Base-by-base conservation (phyloP, 2,797 vertebrate genomes). In the Taeniopygia guttata region DNA sequence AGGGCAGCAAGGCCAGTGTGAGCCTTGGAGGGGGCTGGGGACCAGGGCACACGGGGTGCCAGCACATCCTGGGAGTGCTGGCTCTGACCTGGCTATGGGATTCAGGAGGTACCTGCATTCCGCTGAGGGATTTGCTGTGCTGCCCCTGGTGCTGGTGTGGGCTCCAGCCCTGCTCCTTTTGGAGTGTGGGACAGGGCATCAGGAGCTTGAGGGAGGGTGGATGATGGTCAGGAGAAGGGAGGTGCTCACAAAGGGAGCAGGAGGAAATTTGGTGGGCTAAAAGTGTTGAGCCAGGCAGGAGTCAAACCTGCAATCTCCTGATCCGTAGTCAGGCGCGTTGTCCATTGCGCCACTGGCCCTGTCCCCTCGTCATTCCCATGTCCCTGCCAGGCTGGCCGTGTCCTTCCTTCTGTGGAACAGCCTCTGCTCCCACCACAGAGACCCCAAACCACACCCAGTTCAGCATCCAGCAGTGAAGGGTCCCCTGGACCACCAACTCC, bases 261-360 rank as follows among this genome's bases (percentile, higher is more conserved):
- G 64, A 51, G 26, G 45, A 43, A 20, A 3, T 49, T 59, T 1
- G 1, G 0, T 29, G 63, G 45, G 64, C 45, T 69, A 69, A 81
- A 81, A 81, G 45, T 43, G 64, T 36, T 59, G 78, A 81, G 78
- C 78, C 78, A 81, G 78, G 78, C 90, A 92, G 79, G 86, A 89
- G 80, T 75, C 15, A 34, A 84, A 84, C 85, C 91, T 92, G 56
- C 73, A 91, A 9, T 93, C 81, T 95, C 87, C 90, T 94, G 80
- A 94, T 88, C 87, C 49, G 26, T 88, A 92, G 97, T 98, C 97
- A 98, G 97, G 98, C 83, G 95, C 96, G 96, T 98, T 98, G 97
- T 98, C 97, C 98, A 98, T 98, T 98, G 98, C 94, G 90, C 98
- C 98, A 98, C 98, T 98, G 97, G 97, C 97, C 96, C 97, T 1